These are phyloP conservation scores for Cataglyphis altisquamis DNA, from an alignment of 2,888 invertebrate species.

Conservation along the genomic window DNA sequence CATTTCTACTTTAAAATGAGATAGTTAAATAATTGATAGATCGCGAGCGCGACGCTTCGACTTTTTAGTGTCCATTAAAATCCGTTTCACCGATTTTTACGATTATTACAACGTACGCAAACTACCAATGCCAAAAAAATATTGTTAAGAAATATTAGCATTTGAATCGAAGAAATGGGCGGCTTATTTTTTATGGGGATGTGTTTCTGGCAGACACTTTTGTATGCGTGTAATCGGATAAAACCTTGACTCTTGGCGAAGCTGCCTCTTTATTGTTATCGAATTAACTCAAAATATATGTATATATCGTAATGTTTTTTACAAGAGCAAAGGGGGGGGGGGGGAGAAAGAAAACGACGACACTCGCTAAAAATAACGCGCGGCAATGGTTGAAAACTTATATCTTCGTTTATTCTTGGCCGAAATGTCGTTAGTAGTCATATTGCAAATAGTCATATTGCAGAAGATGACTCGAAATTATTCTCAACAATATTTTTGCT, in stretches of 20 bases:
- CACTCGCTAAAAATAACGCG: conserved; percentile 39
- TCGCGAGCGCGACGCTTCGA: not conserved
- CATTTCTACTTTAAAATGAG: not conserved
- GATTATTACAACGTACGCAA: not conserved
- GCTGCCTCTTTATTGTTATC: conserved; percentile 10
- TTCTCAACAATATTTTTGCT: not conserved
- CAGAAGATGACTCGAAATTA: conserved; percentile 16
- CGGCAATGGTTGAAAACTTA: conserved; percentile 69
- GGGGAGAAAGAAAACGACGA: conserved; percentile 12
- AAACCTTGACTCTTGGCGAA: not conserved
- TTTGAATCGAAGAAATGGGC: not conserved
- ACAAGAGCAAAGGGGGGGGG: not conserved
- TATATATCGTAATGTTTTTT: conserved; percentile 3
- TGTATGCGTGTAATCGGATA: not conserved
- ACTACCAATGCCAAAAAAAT: not conserved
- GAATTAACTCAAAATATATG: not conserved
- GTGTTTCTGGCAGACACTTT: not conserved
- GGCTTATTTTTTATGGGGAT: not conserved
- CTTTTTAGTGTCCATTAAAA: conserved; percentile 10
- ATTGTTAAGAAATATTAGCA: conserved; percentile 17
- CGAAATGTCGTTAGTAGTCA: conserved; percentile 28
- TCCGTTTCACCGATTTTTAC: conserved; percentile 9
- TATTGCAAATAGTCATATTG: conserved; percentile 47
- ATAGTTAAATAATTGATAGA: not conserved
- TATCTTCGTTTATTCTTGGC: conserved; percentile 71